Evolutionary conservation across 2,888 invertebrate species (phyloP).

Genomic region (Mantis religiosa): DNA sequence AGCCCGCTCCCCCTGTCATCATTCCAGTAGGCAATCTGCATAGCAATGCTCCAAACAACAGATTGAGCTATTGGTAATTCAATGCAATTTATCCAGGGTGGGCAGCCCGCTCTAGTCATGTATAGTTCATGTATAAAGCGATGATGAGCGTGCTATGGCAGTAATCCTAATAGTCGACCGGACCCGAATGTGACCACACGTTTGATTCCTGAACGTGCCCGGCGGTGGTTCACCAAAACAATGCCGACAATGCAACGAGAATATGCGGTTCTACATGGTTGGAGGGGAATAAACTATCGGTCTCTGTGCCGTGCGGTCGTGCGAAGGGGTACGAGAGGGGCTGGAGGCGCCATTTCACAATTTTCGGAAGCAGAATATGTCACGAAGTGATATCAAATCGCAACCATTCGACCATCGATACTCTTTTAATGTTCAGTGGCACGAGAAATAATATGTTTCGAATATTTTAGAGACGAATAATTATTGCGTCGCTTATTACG

Average conservation of each 20-base stretch:
- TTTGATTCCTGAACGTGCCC: neutral
- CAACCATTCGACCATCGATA: neutral
- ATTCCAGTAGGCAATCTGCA: conserved; percentile 13
- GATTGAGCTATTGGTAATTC: conserved; percentile 23
- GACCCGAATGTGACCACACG: neutral
- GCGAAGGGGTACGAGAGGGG: neutral
- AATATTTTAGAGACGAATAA: neutral
- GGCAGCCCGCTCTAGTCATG: neutral
- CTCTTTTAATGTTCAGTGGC: neutral
- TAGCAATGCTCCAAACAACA: conserved; percentile 14
- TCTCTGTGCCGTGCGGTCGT: neutral
- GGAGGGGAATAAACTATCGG: neutral
- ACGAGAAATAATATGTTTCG: neutral
- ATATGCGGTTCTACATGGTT: neutral
- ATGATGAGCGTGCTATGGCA: neutral
- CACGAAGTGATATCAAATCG: neutral
- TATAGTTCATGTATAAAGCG: neutral
- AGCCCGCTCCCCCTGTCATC: neutral
- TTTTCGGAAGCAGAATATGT: neutral
- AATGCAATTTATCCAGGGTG: conserved; percentile 10
- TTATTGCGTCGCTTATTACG: neutral
- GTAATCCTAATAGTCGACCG: neutral
- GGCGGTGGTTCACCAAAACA: neutral
- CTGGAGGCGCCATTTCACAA: neutral
- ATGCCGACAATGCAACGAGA: neutral